Evolutionary conservation across 2,888 invertebrate genomes (phyloP).

Genomic region (Aspidiotus rigidus): DNA sequence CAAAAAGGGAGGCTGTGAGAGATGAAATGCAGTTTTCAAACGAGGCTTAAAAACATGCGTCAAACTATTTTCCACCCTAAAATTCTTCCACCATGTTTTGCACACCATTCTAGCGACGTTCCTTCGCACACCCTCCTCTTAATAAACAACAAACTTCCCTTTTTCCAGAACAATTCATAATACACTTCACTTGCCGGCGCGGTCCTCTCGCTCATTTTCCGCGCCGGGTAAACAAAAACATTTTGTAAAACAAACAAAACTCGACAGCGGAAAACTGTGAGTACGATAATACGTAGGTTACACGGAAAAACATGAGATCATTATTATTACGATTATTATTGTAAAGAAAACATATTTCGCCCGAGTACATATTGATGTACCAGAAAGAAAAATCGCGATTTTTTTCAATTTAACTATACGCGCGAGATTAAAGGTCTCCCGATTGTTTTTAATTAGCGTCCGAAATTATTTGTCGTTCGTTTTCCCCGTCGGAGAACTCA

Average conservation of each 20-base stretch:
- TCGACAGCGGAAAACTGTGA: not conserved
- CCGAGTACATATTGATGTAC: too few species aligned
- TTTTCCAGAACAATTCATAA: slow-evolving; percentile 26
- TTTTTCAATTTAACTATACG: too few species aligned
- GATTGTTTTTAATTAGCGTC: too few species aligned
- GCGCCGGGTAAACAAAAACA: slow-evolving; percentile 4
- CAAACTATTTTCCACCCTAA: slow-evolving; percentile 30
- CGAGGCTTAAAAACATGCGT: slow-evolving; percentile 34
- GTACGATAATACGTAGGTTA: too few species aligned
- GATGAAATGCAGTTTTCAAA: slow-evolving; percentile 33
- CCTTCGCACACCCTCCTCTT: slow-evolving; percentile 32
- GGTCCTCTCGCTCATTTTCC: not conserved
- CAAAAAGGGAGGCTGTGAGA: slow-evolving; percentile 18
- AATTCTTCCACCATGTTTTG: slow-evolving; percentile 34
- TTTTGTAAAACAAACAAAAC: slow-evolving; percentile 24
- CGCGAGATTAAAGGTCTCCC: too few species aligned
- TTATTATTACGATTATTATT: too few species aligned
- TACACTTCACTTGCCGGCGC: slow-evolving; percentile 10
- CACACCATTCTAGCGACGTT: slow-evolving; percentile 32
- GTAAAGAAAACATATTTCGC: too few species aligned
- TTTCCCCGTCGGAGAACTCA: not conserved
- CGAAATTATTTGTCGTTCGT: too few species aligned
- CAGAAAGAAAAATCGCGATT: too few species aligned
- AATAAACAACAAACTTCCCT: slow-evolving; percentile 31
- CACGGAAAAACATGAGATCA: too few species aligned